Base-by-base conservation (phyloP, 2,888 invertebrate species). In the Azorinus chamasolen region DNA sequence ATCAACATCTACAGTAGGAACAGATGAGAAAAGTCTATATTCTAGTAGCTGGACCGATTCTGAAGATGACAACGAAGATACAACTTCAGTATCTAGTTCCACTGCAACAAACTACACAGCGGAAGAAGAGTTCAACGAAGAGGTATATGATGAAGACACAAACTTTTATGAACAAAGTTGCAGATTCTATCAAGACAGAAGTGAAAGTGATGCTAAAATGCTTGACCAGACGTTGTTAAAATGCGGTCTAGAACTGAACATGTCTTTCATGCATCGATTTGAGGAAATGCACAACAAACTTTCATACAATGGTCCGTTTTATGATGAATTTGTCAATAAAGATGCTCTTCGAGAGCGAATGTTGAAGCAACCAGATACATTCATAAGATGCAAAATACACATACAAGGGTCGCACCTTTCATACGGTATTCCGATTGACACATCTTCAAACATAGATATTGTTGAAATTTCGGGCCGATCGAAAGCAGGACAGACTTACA, bases 401-500 rank as follows among this genome's bases (percentile, higher is more conserved):
- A 69, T 86, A 20, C 72, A 84, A 50, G 55, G 78, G 4, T 58
- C 83, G 1, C 85, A 86, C 50, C 39, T 50, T 27, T 79, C 85
- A n/a, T 53, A 64, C 0, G 84, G 85, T 48, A 78, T 51, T 37
- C 72, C 72, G 5, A n/a, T 78, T 20, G 62, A 78, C n/a, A 16
- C 54, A 12, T 65, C 53, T 12, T 75, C 64, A 4, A 51, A 45
- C 14, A 54, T 77, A 0, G 50, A 43, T n/a, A 16, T 39, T 10
- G 81, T 85, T 27, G 79, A 83, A 57, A 83, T 84, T 37, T 73
- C 70, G 43, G 84, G 84, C 8, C 32, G 84, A 18, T 69, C 74
- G 37, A 83, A 82, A 59, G 79, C 80, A 48, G 83, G 83, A 22
- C 79, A 80, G 51, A 61, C 72, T n/a, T 85, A 77, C 55, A 78